Base-by-base conservation (phyloP, 2,888 invertebrate species). In the Morpho helenor region DNA sequence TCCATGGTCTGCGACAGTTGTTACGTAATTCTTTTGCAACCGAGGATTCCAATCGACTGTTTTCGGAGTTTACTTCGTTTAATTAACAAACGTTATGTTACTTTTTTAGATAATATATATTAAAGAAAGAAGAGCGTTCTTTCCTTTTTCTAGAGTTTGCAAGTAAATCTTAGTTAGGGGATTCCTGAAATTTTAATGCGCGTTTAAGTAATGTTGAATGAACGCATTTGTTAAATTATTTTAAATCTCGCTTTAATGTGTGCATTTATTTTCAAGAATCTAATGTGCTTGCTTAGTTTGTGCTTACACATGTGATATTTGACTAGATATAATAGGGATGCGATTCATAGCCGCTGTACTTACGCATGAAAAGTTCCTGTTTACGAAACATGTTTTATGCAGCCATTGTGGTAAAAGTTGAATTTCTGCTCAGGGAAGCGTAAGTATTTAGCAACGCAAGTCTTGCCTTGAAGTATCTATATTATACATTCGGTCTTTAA, bases 361-460 rank as follows among this genome's bases (percentile, higher is more conserved):
- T 65, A 68, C 68, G 71, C 68, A 68, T 69, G 70, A 71, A 66
- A 70, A 75, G 77, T 87, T 86, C 85, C 86, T 84, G 86, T 84
- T 86, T 80, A 73, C 76, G 75, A 86, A 85, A 87, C 86, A 76
- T 80, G 85, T 84, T 84, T 80, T 77, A 78, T 77, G 74, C 71
- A 66, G 71, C 72, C 72, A 84, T 82, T 84, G 83, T 82, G 75
- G 86, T 88, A 87, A 87, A 87, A 87, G 87, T 87, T 86, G 87
- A 80, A 82, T 86, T 83, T 82, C 80, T 77, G 73, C 82, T 80
- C 73, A 73, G 66, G 79, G 82, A 84, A 84, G 79, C 75, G 72
- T 73, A 76, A 64, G 68, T 74, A 73, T 77, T 79, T 70, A 71
- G 72, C 72, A 76, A 69, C 59, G 63, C 64, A 62, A 73, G 72